Evolutionary conservation across 1,140 invertebrate species (phyloP).

Genomic region (Bombus pyrosoma): DNA sequence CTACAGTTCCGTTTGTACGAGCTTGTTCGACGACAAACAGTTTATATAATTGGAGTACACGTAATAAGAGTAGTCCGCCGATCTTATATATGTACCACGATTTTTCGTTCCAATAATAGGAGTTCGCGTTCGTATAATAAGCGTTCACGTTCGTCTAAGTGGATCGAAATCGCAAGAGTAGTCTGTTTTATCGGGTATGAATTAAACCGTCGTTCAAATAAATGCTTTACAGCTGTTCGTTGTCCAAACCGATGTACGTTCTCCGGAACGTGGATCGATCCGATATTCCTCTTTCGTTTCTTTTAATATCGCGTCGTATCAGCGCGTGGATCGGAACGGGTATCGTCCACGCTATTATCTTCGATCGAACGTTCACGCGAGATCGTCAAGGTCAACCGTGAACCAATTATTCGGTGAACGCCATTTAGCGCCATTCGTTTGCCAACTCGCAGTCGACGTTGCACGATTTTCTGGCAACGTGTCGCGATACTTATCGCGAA

Average conservation of each 20-base stretch:
- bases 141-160: no score
- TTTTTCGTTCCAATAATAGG: no score
- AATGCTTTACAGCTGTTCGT: constrained; percentile 28
- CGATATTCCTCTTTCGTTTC: background rate
- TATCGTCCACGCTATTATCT: background rate
- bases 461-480: constrained; percentile 11
- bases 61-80: no score
- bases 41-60: no score
- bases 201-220: constrained; percentile 20
- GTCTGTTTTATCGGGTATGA: no score
- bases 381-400: constrained; percentile 1
- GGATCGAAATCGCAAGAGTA: no score
- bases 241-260: background rate
- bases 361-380: background rate
- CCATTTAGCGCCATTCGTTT: background rate
- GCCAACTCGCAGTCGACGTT: background rate
- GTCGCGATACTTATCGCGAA: constrained; percentile 45
- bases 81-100: no score
- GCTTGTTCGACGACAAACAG: no score
- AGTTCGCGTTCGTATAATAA: no score
- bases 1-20: no score
- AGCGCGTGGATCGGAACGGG: background rate
- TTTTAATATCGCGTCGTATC: background rate
- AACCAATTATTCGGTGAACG: constrained; percentile 1
- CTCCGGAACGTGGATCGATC: background rate